Evolutionary conservation across 2,797 vertebrate genomes (phyloP).

Genomic region (Bovichtus diacanthus): DNA sequence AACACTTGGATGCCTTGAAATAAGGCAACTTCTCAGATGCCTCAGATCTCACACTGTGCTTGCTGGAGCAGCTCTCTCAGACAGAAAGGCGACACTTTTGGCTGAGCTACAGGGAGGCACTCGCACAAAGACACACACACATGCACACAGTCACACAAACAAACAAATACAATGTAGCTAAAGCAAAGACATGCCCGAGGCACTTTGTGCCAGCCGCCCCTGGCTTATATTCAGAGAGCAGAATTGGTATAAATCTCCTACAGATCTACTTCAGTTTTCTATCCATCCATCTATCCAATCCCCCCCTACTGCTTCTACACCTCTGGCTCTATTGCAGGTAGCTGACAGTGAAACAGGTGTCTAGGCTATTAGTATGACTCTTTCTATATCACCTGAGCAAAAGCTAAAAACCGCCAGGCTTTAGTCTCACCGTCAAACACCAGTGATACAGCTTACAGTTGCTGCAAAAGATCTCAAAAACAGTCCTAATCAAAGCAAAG

Average conservation of each 20-base stretch:
- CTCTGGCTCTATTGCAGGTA: constrained; percentile 48
- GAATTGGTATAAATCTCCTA: constrained; percentile 19
- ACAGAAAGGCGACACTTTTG: constrained; percentile 44
- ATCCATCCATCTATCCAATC: constrained; percentile 41
- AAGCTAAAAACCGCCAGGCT: constrained; percentile 9
- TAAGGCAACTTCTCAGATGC: constrained; percentile 25
- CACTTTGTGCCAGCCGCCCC: constrained; percentile 11
- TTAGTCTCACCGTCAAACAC: constrained; percentile 20
- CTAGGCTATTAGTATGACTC: constrained; percentile 48
- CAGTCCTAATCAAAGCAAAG: neutral
- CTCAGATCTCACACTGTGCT: constrained; percentile 54
- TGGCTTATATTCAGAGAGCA: constrained; percentile 28
- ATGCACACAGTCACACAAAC: constrained; percentile 30
- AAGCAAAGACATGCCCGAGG: constrained; percentile 13
- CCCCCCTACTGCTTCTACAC: constrained; percentile 40
- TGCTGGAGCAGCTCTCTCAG: constrained; percentile 44
- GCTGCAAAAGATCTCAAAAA: constrained; percentile 16
- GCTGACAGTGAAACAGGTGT: constrained; percentile 65
- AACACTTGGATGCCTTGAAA: constrained; percentile 18
- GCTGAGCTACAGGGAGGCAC: constrained; percentile 42
- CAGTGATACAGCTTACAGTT: neutral
- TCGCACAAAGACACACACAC: constrained; percentile 21
- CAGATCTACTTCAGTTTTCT: constrained; percentile 17
- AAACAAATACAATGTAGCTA: constrained; percentile 40
- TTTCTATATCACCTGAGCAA: constrained; percentile 48